Conservation (phyloP, 2,797 vertebrate genomes). For the Crax fasciolata region DNA sequence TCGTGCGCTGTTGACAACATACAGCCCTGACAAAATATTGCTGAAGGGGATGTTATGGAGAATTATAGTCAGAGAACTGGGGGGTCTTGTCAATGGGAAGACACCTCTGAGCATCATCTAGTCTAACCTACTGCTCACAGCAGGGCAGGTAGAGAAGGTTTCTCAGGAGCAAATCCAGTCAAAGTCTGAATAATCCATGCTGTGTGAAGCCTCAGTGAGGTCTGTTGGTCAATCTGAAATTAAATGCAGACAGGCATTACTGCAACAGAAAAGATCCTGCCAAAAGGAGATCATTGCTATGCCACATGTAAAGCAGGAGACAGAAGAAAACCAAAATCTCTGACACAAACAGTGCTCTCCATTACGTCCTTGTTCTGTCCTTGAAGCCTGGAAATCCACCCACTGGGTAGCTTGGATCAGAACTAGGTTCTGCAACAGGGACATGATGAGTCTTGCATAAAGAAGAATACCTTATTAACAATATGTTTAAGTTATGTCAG, state of each 20-base stretch:
- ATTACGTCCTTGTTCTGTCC: not conserved
- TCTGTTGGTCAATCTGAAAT: not conserved
- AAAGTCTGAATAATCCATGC: not conserved
- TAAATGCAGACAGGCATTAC: not conserved
- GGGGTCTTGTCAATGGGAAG: not conserved
- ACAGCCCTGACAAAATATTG: not conserved
- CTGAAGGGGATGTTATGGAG: not conserved
- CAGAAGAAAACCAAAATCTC: not conserved
- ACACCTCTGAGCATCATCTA: not conserved
- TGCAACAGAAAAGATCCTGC: not conserved
- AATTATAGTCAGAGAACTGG: not conserved
- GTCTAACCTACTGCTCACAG: not conserved
- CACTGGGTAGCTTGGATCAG: not conserved
- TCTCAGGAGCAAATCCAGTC: not conserved
- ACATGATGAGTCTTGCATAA: not conserved
- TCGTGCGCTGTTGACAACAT: not conserved
- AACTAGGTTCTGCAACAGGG: not conserved
- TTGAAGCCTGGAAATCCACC: not conserved
- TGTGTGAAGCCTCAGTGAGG: not conserved
- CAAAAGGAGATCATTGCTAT: rapidly evolving
- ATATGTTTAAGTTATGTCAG: not conserved
- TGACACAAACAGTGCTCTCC: not conserved
- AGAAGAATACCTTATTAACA: not conserved
- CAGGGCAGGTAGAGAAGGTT: not conserved
- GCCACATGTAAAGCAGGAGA: not conserved